Evolutionary conservation across 2,113 vertebrate species (phyloP), one percentile per base, ranked within the genome.

Genomic region (Salvelinus sp.): DNA sequence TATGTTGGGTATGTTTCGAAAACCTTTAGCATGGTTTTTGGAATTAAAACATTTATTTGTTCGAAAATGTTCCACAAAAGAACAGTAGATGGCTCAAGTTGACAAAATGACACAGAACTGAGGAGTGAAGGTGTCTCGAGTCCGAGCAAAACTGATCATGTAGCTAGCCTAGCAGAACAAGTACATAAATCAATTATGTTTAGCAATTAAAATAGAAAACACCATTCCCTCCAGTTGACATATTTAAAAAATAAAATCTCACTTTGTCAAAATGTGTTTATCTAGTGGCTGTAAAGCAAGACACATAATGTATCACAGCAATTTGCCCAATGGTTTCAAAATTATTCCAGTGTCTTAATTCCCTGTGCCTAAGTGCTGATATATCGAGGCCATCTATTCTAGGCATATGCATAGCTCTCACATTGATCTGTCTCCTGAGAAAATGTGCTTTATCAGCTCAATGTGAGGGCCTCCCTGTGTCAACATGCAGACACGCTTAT

Each of bases 11-110:
- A 44, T 44, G 38, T 44, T 44, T 44, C 9, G 38, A 44, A 10
- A 44, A 44, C 38, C 38, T 44, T 44, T 44, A 44, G 9, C 38
- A 44, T 44, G 38, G 0, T 44, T 44, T 44, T 44, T 44, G 9
- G 9, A 44, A 10, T 2, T 2, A 44, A 44, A 44, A 12, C 10
- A 44, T 0, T 1, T 2, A 9, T 38, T 38, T 44, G 38, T 44
- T 44, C 38, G 2, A 27, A 6, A 58, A 62, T 85, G 77, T 90
- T 83, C 88, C 79, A 74, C 27, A 33, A 75, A 76, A 60, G 80
- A 85, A 87, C 92, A 87, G 90, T 91, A 85, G 92, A 83, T 90
- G 91, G 87, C 89, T 87, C 82, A 84, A 86, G 72, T 87, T 76
- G 82, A 85, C 87, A 89, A 81, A 13, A 33, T 28, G 14, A 44